Conservation (phyloP, 1,140 invertebrate genomes). For the Megalonaias nervosa region DNA sequence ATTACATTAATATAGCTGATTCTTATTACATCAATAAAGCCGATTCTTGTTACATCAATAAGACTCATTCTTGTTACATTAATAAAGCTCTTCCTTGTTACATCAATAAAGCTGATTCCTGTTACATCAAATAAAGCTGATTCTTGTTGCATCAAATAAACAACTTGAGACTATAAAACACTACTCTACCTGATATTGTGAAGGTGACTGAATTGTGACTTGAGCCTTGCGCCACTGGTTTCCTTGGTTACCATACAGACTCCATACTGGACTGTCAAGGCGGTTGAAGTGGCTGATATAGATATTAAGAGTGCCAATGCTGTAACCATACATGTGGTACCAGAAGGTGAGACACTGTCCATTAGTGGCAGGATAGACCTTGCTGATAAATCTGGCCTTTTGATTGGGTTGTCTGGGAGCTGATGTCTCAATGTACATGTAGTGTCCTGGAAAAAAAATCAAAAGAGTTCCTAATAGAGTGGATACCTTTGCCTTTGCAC, state of each 20-base stretch:
- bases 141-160: too few relatives aligned
- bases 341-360: slow-evolving; percentile 76
- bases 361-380: slow-evolving; percentile 39
- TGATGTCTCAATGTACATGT: slow-evolving; percentile 64
- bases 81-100: too few relatives aligned
- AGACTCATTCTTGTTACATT: too few relatives aligned
- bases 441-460: slow-evolving; percentile 46
- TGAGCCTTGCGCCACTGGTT: slow-evolving; percentile 61
- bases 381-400: slow-evolving; percentile 62
- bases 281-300: slow-evolving; percentile 50
- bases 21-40: too few relatives aligned
- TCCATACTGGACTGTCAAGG: slow-evolving; percentile 51
- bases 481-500: too few relatives aligned
- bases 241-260: slow-evolving; percentile 60
- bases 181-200: slow-evolving; percentile 50
- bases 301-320: slow-evolving; percentile 53
- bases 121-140: too few relatives aligned
- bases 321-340: slow-evolving; percentile 82
- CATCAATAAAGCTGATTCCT: too few relatives aligned
- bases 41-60: too few relatives aligned
- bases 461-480: too few relatives aligned
- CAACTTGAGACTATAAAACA: too few relatives aligned
- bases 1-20: too few relatives aligned
- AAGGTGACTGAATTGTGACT: slow-evolving; percentile 46
- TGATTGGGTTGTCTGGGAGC: slow-evolving; percentile 53